A percentile compares a stretch with the other conserved stretches of the same genome.
Conservation (phyloP, 1,140 invertebrate genomes). For the Homarus americanus region DNA sequence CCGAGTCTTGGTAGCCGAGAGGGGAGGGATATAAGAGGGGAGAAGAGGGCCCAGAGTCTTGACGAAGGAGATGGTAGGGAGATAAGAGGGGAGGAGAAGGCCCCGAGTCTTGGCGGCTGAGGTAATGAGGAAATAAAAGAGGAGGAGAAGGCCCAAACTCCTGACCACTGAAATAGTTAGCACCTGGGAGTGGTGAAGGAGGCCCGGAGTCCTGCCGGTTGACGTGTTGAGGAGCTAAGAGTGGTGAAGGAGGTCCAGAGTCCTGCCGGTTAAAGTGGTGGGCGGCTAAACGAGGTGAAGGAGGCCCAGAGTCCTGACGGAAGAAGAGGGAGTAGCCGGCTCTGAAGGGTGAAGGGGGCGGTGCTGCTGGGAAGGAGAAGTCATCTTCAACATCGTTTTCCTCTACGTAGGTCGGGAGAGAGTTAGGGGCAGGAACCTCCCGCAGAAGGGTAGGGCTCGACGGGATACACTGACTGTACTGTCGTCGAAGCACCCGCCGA, state of each 20-base stretch:
- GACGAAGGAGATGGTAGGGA: background rate
- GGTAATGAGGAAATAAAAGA: background rate
- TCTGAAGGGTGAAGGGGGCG: constrained; percentile 45
- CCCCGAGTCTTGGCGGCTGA: constrained; percentile 25
- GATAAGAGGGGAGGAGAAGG: background rate
- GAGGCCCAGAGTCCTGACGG: constrained; percentile 32
- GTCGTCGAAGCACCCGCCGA: constrained; percentile 39
- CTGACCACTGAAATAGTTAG: background rate
- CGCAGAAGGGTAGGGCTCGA: constrained; percentile 41
- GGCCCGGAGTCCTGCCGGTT: constrained; percentile 28
- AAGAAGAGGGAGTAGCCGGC: constrained; percentile 22
- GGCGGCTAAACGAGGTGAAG: constrained; percentile 1
- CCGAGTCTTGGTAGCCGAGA: background rate
- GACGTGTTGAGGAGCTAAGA: no score
- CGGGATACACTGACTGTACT: constrained; percentile 50
- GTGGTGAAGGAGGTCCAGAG: background rate
- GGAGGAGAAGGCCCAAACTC: background rate
- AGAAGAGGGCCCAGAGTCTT: background rate
- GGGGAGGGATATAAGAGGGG: background rate
- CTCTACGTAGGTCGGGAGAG: constrained; percentile 57
- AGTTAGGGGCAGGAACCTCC: constrained; percentile 15
- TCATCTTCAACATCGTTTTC: constrained; percentile 13
- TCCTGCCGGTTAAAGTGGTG: constrained; percentile 9
- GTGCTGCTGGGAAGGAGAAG: constrained; percentile 30
- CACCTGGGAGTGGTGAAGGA: background rate